phyloP scores from a whole-genome alignment of 2,888 invertebrate species.

The Catotricha subobsoleta region DNA sequence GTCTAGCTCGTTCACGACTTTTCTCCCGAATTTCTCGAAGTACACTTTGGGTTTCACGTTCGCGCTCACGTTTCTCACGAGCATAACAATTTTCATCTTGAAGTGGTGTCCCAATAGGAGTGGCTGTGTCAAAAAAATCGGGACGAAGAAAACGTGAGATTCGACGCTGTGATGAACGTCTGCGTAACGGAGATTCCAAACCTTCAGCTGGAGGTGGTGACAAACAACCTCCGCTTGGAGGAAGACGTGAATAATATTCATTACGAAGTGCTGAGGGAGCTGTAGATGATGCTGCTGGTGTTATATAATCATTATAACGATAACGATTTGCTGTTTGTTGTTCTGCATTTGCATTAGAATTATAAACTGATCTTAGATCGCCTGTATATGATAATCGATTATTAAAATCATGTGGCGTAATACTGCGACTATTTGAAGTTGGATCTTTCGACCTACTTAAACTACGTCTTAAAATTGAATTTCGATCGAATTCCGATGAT shows the following conservation, averaged over 20 bases:
- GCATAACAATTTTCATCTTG: conserved; percentile 46
- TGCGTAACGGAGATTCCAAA: conserved; percentile 18
- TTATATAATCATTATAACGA: conserved; percentile 18
- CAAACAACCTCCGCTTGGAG: conserved; percentile 18
- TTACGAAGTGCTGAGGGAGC: conserved; percentile 10
- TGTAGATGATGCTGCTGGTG: conserved; percentile 12
- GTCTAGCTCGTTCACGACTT: conserved; percentile 27
- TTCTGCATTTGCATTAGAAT: conserved; percentile 24
- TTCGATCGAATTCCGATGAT: conserved; percentile 5
- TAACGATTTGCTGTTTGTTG: conserved; percentile 9
- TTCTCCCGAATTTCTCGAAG: conserved; percentile 49
- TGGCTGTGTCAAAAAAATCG: conserved; percentile 37
- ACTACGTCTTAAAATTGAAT: conserved; percentile 11
- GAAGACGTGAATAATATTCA: conserved; percentile 19
- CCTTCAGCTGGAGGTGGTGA: conserved; percentile 19
- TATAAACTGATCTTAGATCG: conserved; percentile 24
- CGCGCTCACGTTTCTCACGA: conserved; percentile 32
- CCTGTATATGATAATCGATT: conserved; percentile 20
- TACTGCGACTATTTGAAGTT: conserved; percentile 16
- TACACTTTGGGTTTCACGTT: conserved; percentile 49
- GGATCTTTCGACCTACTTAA: conserved; percentile 14
- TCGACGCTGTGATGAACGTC: conserved; percentile 35
- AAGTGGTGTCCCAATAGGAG: conserved; percentile 38
- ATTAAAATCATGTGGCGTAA: conserved; percentile 15
- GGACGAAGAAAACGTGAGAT: conserved; percentile 58